Percentiles rank a stretch among this genome's conserved stretches.
Evolutionary conservation across 2,888 invertebrate genomes (phyloP).

Genomic region (Aspidiotus rigidus): DNA sequence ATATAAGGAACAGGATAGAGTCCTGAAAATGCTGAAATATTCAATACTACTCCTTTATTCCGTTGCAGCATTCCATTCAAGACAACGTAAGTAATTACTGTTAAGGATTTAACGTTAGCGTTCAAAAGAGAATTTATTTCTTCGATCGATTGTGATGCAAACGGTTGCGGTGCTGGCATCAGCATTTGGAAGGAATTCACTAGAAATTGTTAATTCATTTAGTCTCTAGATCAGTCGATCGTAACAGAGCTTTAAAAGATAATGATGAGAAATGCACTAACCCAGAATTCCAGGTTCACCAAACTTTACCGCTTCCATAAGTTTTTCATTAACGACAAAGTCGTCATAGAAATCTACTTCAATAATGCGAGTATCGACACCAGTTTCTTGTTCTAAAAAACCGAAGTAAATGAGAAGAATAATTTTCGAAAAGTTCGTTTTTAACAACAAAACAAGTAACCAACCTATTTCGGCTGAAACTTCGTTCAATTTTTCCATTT

Average conservation of each 20-base stretch:
- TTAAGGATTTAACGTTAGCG: slow-evolving; percentile 23
- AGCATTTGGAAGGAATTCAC: slow-evolving; percentile 24
- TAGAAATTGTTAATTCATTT: neutral
- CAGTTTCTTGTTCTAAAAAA: slow-evolving; percentile 26
- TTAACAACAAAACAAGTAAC: neutral
- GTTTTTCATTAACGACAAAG: slow-evolving; percentile 20
- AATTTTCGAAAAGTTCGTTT: neutral
- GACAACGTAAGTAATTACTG: slow-evolving; percentile 24
- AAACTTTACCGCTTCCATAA: slow-evolving; percentile 18
- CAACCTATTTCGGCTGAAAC: slow-evolving; percentile 23
- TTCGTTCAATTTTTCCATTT: slow-evolving; percentile 18
- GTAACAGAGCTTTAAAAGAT: too few relatives aligned
- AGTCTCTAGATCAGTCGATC: neutral
- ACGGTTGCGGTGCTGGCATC: slow-evolving; percentile 14
- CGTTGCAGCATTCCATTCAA: slow-evolving; percentile 27
- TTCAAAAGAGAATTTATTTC: slow-evolving; percentile 21
- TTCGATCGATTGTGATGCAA: slow-evolving; percentile 6
- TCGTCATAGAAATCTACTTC: slow-evolving; percentile 25
- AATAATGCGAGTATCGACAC: slow-evolving; percentile 22
- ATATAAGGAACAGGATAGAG: slow-evolving; percentile 25
- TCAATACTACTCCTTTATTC: slow-evolving; percentile 21
- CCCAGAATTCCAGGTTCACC: slow-evolving; percentile 18
- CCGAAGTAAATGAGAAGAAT: neutral
- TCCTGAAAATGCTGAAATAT: slow-evolving; percentile 24
- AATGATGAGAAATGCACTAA: neutral